Evolutionary conservation across 2,113 vertebrate species (phyloP).

Genomic region (Rissa tridactyla): DNA sequence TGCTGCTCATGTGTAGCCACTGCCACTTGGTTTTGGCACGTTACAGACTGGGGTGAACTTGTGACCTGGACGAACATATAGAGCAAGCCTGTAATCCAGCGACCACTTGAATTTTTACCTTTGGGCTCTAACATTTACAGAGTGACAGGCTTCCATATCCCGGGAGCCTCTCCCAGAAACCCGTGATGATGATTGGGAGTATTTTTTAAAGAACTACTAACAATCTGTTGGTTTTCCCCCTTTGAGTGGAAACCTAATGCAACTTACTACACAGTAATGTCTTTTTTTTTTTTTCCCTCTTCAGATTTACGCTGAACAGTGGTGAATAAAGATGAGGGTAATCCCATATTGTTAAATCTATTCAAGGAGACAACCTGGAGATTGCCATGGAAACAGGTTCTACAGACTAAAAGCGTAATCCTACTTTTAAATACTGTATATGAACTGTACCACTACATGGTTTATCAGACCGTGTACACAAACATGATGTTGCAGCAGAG

Average conservation of each 20-base stretch:
- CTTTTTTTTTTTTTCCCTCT: not conserved
- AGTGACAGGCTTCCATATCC: not conserved
- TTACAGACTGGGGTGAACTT: not conserved
- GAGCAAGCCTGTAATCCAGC: not conserved
- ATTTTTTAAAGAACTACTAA: not conserved
- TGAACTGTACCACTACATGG: not conserved
- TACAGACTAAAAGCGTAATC: not conserved
- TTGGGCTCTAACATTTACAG: not conserved
- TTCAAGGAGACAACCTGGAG: constrained; percentile 42
- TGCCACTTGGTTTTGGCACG: not conserved
- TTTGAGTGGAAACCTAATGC: not conserved
- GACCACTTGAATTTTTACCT: constrained; percentile 41
- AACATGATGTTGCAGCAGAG: not conserved
- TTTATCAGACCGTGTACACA: not conserved
- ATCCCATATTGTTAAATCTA: constrained; percentile 42
- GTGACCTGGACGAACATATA: not conserved
- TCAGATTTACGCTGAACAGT: not conserved
- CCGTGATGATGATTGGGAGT: not conserved
- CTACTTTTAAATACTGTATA: not conserved
- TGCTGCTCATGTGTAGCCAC: not conserved
- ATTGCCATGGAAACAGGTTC: constrained; percentile 64
- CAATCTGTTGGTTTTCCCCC: not conserved
- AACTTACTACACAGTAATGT: not conserved
- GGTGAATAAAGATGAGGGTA: constrained; percentile 62
- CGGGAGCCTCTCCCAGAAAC: not conserved